phyloP scores from a whole-genome alignment of 2,888 invertebrate genomes.

The Patella caerulea region DNA sequence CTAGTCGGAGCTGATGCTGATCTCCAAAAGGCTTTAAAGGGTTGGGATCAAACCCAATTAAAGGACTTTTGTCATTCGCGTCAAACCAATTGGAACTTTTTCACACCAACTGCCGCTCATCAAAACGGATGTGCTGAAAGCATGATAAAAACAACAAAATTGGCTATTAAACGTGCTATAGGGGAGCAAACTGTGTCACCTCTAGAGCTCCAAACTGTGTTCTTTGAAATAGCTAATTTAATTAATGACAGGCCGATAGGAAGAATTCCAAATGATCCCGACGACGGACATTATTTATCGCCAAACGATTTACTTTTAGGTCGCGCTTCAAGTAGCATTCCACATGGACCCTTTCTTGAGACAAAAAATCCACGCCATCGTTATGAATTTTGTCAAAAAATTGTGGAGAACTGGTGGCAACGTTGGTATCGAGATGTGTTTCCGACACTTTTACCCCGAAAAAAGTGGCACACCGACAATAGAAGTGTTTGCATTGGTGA shows the following conservation, averaged over 20 bases:
- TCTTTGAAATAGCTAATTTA: background rate
- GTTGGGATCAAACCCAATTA: background rate
- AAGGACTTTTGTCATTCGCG: slow-evolving; percentile 2
- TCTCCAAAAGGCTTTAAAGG: background rate
- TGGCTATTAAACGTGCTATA: background rate
- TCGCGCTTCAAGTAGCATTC: background rate
- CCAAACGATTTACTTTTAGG: background rate
- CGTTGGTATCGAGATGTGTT: background rate
- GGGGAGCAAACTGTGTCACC: background rate
- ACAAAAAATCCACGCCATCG: background rate
- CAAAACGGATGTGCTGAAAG: slow-evolving; percentile 8
- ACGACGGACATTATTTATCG: background rate
- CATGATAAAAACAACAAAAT: slow-evolving; percentile 4
- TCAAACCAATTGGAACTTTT: slow-evolving; percentile 1
- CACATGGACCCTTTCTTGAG: background rate
- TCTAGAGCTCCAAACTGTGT: background rate
- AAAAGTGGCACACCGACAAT: too few species aligned
- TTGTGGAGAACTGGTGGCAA: background rate
- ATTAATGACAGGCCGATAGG: too few species aligned
- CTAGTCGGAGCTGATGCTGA: background rate
- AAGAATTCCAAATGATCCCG: background rate
- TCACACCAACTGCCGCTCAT: background rate
- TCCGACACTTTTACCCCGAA: background rate
- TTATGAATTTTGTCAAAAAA: background rate
- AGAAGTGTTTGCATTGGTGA: too few species aligned